phyloP scores from a whole-genome alignment of 2,113 vertebrate genomes.

The Odontophorus gujanensis region DNA sequence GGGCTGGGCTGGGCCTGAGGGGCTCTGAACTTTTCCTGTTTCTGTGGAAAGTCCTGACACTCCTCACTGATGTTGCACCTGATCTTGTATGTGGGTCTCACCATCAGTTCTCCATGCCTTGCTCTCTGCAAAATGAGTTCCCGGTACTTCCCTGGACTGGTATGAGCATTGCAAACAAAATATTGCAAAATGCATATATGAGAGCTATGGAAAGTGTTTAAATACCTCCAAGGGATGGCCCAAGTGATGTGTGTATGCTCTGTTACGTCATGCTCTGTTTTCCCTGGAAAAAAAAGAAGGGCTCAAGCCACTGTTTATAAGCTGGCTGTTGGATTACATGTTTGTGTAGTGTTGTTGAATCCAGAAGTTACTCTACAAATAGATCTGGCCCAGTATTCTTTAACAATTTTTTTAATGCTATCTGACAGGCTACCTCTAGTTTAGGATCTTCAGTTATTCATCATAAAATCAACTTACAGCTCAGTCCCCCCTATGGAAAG shows the following conservation, averaged over 20 bases:
- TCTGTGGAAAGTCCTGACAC: not conserved
- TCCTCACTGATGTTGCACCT: not conserved
- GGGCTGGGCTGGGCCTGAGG: not conserved
- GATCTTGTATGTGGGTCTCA: not conserved
- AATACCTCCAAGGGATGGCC: not conserved
- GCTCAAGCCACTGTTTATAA: not conserved
- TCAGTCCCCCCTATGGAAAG: conserved; percentile 4
- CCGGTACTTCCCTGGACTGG: fast-evolving
- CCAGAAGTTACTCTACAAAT: not conserved
- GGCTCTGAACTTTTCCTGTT: not conserved
- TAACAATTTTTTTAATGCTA: conserved; percentile 28
- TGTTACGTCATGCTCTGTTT: not conserved
- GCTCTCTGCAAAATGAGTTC: not conserved
- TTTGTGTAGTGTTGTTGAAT: not conserved
- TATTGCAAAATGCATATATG: not conserved
- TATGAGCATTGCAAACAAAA: not conserved
- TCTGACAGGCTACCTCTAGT: conserved; percentile 5
- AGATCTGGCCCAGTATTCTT: not conserved
- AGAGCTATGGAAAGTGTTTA: not conserved
- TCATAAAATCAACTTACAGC: conserved; percentile 32
- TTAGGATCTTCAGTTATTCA: conserved; percentile 44
- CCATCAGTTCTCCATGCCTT: not conserved
- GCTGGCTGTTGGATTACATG: not conserved
- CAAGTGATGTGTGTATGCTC: not conserved
- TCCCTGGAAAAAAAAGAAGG: not conserved